Percentiles rank a stretch among this genome's conserved stretches.
phyloP scores from a whole-genome alignment of 2,888 invertebrate species.

The Clepsis dumicolana region DNA sequence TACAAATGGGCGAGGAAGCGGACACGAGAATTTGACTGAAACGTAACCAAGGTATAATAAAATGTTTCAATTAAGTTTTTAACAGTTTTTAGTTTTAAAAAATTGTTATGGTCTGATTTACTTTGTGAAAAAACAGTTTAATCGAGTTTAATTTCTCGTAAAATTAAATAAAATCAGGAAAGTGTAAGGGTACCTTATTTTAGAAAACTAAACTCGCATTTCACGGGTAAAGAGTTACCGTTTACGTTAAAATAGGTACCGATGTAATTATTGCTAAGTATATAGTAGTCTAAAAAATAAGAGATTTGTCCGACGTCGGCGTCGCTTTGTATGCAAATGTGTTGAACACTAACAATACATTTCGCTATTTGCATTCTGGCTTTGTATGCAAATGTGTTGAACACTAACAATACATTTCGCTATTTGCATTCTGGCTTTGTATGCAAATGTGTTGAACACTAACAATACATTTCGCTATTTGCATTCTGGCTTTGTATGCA shows the following conservation, averaged over 20 bases:
- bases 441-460: slow-evolving; percentile 76
- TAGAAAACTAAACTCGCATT: background rate
- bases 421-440: slow-evolving; percentile 79
- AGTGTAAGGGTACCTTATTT: too few relatives aligned
- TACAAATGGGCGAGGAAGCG: background rate
- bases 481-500: slow-evolving; percentile 77
- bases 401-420: slow-evolving; percentile 75
- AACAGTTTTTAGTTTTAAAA: background rate
- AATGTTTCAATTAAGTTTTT: background rate
- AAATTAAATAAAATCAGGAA: too few relatives aligned
- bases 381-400: slow-evolving; percentile 79
- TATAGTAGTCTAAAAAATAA: background rate
- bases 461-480: slow-evolving; percentile 79
- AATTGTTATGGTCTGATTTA: background rate
- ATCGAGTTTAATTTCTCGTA: too few relatives aligned
- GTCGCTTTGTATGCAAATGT: slow-evolving; percentile 78
- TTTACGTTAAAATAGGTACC: background rate
- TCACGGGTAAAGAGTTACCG: background rate
- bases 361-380: slow-evolving; percentile 77
- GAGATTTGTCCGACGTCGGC: slow-evolving; percentile 51
- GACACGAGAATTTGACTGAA: too few relatives aligned
- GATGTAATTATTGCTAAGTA: background rate
- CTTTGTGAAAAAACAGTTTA: too few relatives aligned
- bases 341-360: slow-evolving; percentile 74
- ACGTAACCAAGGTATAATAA: background rate